These are phyloP conservation scores for Drosophila anomelani DNA, from an alignment of 2,888 invertebrate genomes.

Conservation along the genomic window DNA sequence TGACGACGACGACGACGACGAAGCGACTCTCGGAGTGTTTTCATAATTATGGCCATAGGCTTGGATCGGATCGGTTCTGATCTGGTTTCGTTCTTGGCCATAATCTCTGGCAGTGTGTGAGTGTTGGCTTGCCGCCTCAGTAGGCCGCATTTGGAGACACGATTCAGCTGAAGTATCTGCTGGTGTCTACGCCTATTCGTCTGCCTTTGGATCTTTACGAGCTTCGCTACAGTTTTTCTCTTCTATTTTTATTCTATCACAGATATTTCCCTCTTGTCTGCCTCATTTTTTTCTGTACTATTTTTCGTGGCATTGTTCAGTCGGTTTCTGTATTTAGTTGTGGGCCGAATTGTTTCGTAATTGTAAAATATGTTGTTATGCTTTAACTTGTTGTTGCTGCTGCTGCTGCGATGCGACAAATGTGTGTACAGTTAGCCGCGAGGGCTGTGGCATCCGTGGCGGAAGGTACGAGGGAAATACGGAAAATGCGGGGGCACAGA, in stretches of 20 bases:
- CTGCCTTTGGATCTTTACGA: conserved; percentile 40
- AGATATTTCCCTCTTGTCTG: conserved; percentile 1
- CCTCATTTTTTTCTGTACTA: neutral
- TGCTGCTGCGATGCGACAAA: conserved; percentile 62
- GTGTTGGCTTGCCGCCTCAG: conserved; percentile 56
- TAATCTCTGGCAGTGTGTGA: conserved; percentile 17
- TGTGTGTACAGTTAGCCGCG: conserved; percentile 57
- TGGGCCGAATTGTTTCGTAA: conserved; percentile 78
- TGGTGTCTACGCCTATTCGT: conserved; percentile 59
- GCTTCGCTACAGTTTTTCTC: conserved; percentile 21
- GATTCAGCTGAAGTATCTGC: conserved; percentile 40
- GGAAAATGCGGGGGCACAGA: conserved; percentile 23
- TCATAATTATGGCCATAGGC: conserved; percentile 78
- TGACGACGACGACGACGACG: conserved; percentile 38
- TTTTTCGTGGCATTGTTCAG: conserved; percentile 62
- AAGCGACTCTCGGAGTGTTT: conserved; percentile 58
- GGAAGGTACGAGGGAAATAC: conserved; percentile 11
- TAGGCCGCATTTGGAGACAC: conserved; percentile 55
- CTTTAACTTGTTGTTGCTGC: conserved; percentile 54
- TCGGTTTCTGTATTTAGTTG: conserved; percentile 60
- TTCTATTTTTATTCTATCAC: conserved; percentile 11
- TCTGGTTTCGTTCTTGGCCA: conserved; percentile 73
- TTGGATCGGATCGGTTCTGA: conserved; percentile 47
- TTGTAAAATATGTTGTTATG: conserved; percentile 77
- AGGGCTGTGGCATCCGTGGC: conserved; percentile 35